Base-by-base conservation (phyloP, 2,113 vertebrate genomes). In the Phrynosoma blainvillii region DNA sequence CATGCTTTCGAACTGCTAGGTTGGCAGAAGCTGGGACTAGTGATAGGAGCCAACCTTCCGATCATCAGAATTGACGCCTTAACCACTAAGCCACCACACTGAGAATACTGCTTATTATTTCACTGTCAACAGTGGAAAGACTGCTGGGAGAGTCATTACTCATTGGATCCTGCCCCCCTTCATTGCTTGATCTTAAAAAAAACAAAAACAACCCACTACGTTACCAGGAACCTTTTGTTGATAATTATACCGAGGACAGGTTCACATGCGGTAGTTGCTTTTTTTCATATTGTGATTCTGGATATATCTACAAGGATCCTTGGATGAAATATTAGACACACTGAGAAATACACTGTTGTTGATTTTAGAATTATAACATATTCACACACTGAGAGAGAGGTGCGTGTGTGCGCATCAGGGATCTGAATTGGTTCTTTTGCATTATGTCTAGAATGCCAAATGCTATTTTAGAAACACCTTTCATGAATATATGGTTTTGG, bases 361-460 rank as follows among this genome's bases (percentile, higher is more conserved):
- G 1, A 32, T 82, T 93, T 90, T 90, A 85, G 84, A 90, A 89
- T 54, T 79, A 54, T 78, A 68, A 75, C 36, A 59, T 81, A 84
- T 14, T 70, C 32, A 59, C 83, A 27, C 5, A 47, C 4, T 2
- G 42, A 47, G 42, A 47, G 42, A 47, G 42, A 47, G 42, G n/a
- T n/a, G n/a, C n/a, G 59, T 62, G 13, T 62, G 12, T 18, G 18
- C 18, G 18, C 76, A 14, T 66, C 32, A 86, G 91, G 54, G 70
- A 89, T 70, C 0, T 23, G 75, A 85, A 89, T 79, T 56, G 54
- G 32, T 1, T 14, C 20, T n/a, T 88, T 92, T 65, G 4, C n/a
- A 36, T 62, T 25, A 18, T 56, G 1, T 1, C 42, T n/a, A 10
- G 79, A 70, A 84, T 23, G 77, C 73, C 32, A 62, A 93, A 81